Percentiles rank a stretch among this genome's conserved stretches.
phyloP scores from a whole-genome alignment of 1,140 invertebrate genomes.

The Drosophila mojavensis region DNA sequence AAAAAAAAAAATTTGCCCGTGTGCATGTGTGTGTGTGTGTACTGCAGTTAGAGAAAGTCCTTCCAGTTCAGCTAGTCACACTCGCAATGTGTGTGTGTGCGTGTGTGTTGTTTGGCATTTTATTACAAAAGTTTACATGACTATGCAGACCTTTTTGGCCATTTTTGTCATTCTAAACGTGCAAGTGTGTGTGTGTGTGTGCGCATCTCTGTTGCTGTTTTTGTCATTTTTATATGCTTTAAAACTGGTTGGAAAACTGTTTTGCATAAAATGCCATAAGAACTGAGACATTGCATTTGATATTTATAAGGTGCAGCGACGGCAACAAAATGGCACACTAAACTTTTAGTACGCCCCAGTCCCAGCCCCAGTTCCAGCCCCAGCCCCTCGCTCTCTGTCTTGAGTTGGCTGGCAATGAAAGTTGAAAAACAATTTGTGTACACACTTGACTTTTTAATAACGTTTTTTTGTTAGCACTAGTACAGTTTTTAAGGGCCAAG shows the following conservation, averaged over 20 bases:
- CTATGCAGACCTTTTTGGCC: slow-evolving; percentile 54
- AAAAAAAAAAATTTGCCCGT: slow-evolving; percentile 55
- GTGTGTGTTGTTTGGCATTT: slow-evolving; percentile 68
- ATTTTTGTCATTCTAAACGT: slow-evolving; percentile 32
- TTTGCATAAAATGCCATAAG: slow-evolving; percentile 45
- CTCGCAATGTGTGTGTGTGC: not conserved
- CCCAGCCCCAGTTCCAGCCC: not conserved
- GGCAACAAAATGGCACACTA: slow-evolving; percentile 9
- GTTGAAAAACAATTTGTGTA: slow-evolving; percentile 30
- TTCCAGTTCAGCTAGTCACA: slow-evolving; percentile 15
- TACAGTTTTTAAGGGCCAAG: not conserved
- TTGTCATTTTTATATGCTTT: slow-evolving; percentile 75
- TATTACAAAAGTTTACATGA: slow-evolving; percentile 79
- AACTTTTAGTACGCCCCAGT: slow-evolving; percentile 14
- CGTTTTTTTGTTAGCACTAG: slow-evolving; percentile 31
- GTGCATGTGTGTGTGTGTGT: slow-evolving; percentile 61
- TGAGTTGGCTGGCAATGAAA: slow-evolving; percentile 17
- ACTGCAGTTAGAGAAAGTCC: slow-evolving; percentile 48
- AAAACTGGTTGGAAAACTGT: slow-evolving; percentile 38
- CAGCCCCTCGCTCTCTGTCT: not conserved
- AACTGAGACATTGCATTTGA: slow-evolving; percentile 49
- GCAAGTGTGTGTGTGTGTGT: slow-evolving; percentile 18
- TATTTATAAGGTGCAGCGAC: slow-evolving; percentile 49
- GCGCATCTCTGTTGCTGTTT: slow-evolving; percentile 48
- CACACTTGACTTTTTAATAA: slow-evolving; percentile 43